A percentile compares a stretch with the other conserved stretches of the same genome.
Conservation (phyloP, 2,888 invertebrate species). For the Timandra comae region DNA sequence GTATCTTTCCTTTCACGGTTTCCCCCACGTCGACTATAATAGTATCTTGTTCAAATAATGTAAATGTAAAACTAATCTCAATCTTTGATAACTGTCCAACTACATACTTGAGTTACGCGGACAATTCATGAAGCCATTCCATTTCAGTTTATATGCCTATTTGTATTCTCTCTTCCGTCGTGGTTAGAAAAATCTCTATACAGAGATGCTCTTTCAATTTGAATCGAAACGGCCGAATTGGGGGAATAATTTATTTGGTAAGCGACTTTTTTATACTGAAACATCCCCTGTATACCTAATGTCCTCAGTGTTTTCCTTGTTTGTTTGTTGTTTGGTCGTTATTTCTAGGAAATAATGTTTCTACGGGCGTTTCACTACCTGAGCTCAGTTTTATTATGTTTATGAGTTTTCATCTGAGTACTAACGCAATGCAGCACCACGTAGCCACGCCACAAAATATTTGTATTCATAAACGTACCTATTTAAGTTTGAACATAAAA, state of each 20-base stretch:
- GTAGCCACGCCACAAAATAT: conserved; percentile 1
- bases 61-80: too few species aligned
- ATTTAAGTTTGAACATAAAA: background rate
- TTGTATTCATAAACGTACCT: background rate
- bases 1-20: too few species aligned
- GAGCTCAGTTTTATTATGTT: conserved; percentile 4
- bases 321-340: conserved; percentile 31
- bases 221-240: conserved; percentile 70
- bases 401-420: conserved; percentile 6
- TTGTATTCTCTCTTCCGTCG: conserved; percentile 65
- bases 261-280: conserved; percentile 55
- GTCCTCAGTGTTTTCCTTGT: conserved; percentile 41
- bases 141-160: conserved; percentile 68
- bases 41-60: too few species aligned
- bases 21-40: too few species aligned
- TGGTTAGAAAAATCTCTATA: conserved; percentile 69
- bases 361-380: conserved; percentile 5
- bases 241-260: conserved; percentile 66
- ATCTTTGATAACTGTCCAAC: too few species aligned
- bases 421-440: conserved; percentile 9
- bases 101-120: too few species aligned
- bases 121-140: conserved; percentile 64
- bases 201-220: conserved; percentile 69
- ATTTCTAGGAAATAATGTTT: conserved; percentile 9
- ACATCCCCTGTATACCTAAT: conserved; percentile 46